Conservation (phyloP, 2,888 invertebrate species). For the Clepsis dumicolana region DNA sequence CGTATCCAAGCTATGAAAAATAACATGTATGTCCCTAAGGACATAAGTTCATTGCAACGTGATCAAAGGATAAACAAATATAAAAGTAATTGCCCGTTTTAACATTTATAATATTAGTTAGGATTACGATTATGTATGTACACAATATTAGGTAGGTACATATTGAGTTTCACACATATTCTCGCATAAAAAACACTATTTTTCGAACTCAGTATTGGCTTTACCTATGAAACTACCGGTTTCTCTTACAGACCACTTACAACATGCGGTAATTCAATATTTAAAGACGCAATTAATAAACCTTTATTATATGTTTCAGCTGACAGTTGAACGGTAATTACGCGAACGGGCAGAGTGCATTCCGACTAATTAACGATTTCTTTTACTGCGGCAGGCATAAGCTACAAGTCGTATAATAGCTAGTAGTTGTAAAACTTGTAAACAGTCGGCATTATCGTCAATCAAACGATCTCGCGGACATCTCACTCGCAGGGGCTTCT, state of each 20-base stretch:
- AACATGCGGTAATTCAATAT: not conserved
- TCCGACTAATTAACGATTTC: constrained; percentile 12
- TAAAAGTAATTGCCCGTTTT: no score
- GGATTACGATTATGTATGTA: no score
- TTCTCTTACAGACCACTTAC: not conserved
- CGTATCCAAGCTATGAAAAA: no score
- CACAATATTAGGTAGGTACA: no score
- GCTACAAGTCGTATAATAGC: constrained; percentile 19
- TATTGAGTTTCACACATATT: not conserved
- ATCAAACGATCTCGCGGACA: constrained; percentile 69
- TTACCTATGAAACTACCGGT: not conserved
- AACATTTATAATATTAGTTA: no score
- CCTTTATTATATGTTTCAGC: not conserved
- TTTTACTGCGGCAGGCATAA: constrained; percentile 7
- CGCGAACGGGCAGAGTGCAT: constrained; percentile 3
- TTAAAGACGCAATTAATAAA: constrained; percentile 6
- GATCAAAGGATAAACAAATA: no score
- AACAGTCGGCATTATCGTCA: constrained; percentile 55
- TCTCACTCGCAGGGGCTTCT: constrained; percentile 71
- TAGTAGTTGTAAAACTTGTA: constrained; percentile 41
- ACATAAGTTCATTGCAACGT: no score
- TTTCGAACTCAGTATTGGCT: not conserved
- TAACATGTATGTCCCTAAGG: no score
- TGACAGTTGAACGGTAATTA: not conserved
- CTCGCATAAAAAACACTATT: not conserved